Evolutionary conservation across 2,888 invertebrate genomes (phyloP).

Genomic region (Drosophila atroscutellata): DNA sequence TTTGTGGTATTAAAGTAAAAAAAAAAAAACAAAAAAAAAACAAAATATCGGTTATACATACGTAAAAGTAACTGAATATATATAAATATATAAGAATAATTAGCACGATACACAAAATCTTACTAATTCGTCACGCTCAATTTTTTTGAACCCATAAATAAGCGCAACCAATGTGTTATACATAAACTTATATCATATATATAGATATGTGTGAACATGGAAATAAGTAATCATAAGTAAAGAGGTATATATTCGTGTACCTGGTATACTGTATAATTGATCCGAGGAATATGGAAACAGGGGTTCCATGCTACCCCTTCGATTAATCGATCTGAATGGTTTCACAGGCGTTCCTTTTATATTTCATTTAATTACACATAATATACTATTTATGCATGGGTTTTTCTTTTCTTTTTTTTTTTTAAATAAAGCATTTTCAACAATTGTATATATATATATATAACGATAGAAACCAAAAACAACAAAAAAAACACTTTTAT

Average conservation of each 20-base stretch:
- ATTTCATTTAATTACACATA: slow-evolving; percentile 47
- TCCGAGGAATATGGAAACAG: slow-evolving; percentile 85
- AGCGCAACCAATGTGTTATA: slow-evolving; percentile 46
- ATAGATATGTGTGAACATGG: slow-evolving; percentile 23
- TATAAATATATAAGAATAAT: slow-evolving; percentile 4
- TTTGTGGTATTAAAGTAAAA: not conserved
- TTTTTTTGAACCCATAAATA: slow-evolving; percentile 49
- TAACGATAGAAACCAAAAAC: not conserved
- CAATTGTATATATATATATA: slow-evolving; percentile 24
- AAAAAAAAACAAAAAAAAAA: not conserved
- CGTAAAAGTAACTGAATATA: slow-evolving; percentile 8
- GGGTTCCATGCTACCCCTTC: slow-evolving; percentile 85
- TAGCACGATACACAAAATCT: slow-evolving; percentile 12
- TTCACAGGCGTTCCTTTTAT: slow-evolving; percentile 85
- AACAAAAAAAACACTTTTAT: slow-evolving; percentile 6
- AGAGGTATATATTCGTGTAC: slow-evolving; percentile 77
- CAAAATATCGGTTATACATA: slow-evolving; percentile 1
- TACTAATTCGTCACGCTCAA: slow-evolving; percentile 26
- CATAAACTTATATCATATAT: slow-evolving; percentile 24
- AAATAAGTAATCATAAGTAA: slow-evolving; percentile 36
- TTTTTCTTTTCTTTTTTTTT: slow-evolving; percentile 17
- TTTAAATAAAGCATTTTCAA: slow-evolving; percentile 19
- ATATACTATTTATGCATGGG: slow-evolving; percentile 35
- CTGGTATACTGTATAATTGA: slow-evolving; percentile 86
- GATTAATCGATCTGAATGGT: slow-evolving; percentile 85